These are phyloP conservation scores for Orchesella cincta DNA, from an alignment of 1,140 invertebrate species.

Conservation along the genomic window DNA sequence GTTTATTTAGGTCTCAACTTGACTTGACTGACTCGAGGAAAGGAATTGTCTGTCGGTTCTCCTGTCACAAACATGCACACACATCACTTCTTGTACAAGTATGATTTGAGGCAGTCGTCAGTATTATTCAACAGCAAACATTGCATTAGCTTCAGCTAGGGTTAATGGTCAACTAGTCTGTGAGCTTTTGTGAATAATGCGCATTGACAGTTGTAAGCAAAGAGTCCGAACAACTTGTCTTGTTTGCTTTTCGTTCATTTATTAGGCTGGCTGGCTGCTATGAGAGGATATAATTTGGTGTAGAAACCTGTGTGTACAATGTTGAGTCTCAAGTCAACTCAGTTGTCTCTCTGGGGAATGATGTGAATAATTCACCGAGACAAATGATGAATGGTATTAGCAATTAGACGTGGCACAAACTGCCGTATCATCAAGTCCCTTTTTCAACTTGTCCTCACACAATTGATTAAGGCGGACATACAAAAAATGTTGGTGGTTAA, in stretches of 20 bases:
- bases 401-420: neutral
- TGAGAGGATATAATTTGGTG: too few species aligned
- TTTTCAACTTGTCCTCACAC: neutral
- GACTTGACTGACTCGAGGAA: too few species aligned
- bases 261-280: too few species aligned
- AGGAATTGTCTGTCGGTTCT: too few species aligned
- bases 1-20: too few species aligned
- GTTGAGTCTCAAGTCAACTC: neutral
- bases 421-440: neutral
- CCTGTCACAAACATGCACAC: too few species aligned
- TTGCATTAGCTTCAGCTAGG: too few species aligned
- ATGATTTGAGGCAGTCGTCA: too few species aligned
- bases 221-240: neutral
- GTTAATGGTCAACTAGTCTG: neutral
- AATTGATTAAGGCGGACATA: neutral
- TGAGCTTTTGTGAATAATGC: neutral
- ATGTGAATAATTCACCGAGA: neutral
- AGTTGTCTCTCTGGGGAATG: neutral
- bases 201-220: neutral
- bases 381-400: neutral
- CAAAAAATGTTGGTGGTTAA: neutral
- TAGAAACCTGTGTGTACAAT: too few species aligned
- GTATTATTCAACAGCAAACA: too few species aligned
- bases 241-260: neutral
- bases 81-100: too few species aligned